Conservation (phyloP, 2,113 vertebrate species). For the Podocnemis expansa region DNA sequence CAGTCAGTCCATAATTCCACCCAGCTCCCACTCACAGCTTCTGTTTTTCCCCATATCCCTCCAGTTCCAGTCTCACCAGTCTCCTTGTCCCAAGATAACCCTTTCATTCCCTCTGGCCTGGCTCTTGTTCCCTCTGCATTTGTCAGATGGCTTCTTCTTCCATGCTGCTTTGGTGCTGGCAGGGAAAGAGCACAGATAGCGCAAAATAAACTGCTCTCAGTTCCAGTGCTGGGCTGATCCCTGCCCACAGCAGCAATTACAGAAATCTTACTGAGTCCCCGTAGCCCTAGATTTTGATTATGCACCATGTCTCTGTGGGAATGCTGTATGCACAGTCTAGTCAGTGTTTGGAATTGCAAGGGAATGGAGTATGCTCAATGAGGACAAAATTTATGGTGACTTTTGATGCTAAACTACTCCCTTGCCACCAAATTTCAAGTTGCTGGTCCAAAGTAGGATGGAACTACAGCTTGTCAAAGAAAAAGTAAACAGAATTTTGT, state of each 20-base stretch:
- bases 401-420: rapidly evolving
- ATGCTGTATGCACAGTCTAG: not conserved
- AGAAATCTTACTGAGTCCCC: not conserved
- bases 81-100: not conserved
- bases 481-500: not conserved
- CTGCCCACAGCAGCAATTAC: not conserved
- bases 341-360: not conserved
- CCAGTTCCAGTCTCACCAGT: too few relatives aligned
- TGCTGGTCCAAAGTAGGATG: not conserved
- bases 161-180: not conserved
- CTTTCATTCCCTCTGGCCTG: not conserved
- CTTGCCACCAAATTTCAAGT: not conserved
- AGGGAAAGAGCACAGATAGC: rapidly evolving
- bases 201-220: not conserved
- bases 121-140: not conserved
- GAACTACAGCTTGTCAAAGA: not conserved
- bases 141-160: not conserved
- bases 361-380: not conserved
- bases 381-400: not conserved
- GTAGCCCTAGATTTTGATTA: not conserved
- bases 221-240: not conserved
- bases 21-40: not conserved
- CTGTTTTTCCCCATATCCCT: not conserved
- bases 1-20: not conserved
- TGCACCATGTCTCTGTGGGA: rapidly evolving